Base-by-base conservation (phyloP, 1,140 invertebrate species). In the Platorchestia sp. region DNA sequence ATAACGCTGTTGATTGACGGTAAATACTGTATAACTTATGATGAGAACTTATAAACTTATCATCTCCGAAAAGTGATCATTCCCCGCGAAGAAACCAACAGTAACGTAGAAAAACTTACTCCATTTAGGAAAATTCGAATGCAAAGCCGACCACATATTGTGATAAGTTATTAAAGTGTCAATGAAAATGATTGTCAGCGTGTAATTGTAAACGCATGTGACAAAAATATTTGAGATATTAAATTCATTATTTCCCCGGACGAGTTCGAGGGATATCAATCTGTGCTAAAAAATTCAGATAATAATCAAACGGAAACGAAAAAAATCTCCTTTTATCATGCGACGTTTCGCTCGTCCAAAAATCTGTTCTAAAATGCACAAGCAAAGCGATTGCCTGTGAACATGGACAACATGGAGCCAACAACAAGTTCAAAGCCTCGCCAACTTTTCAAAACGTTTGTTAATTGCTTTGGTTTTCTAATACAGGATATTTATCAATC, bases 401-500 rank as follows among this genome's bases (percentile, higher is more conserved):
- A 27, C 59, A 75, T 75, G 27, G 59, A 27, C 59, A 75, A 75
- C 41, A 89, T 42, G n/a, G 27, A 89, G 41, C 87, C 41, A 44
- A 44, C 91, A 44, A 93, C 91, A 93, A 93, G 5, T 93, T 93
- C 91, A 93, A 93, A 93, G 91, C 7, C 91, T 16, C 91, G 41
- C 91, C 41, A 93, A 93, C 41, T 93, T 93, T 44, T 93, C 44
- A 93, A 93, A 93, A 93, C 91, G 91, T 40, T 40, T 47, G 91
- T 47, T 93, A 93, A 93, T 93, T 93, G 91, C 91, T 93, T 93
- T 93, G 91, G 91, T 93, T 93, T 93, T 93, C 91, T 93, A 93
- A 93, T 93, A 93, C 91, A 93, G 40, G 91, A 93, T 93, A 93
- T 93, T 93, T 93, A 93, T 93, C 91, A 93, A 93, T 93, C 91